Evolutionary conservation across 2,888 invertebrate genomes (phyloP).

Genomic region (Heliothis peltigera): DNA sequence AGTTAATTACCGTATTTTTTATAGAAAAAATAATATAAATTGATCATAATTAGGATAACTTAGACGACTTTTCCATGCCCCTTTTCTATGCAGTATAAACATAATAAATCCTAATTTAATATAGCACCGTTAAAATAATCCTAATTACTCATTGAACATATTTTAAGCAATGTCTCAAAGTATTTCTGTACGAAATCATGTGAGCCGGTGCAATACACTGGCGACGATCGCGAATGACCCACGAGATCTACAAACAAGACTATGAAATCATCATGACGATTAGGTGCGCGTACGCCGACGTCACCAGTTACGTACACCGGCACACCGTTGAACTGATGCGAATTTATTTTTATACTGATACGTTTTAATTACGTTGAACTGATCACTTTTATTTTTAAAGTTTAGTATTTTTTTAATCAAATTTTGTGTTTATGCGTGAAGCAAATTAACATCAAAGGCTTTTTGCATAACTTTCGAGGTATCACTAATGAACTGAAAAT

Average conservation of each 20-base stretch:
- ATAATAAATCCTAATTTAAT: background rate
- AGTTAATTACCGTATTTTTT: too few relatives aligned
- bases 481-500: too few relatives aligned
- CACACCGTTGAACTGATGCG: constrained; percentile 31
- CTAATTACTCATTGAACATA: background rate
- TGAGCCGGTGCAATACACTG: constrained; percentile 11
- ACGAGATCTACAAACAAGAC: constrained; percentile 8
- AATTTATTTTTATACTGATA: constrained; percentile 43
- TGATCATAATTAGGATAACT: background rate
- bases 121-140: background rate
- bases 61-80: too few relatives aligned
- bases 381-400: background rate
- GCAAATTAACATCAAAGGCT: too few relatives aligned
- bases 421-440: background rate
- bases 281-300: constrained; percentile 29
- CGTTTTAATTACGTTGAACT: background rate
- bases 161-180: background rate
- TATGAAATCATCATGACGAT: constrained; percentile 47
- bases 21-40: background rate
- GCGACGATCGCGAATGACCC: background rate
- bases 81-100: constrained; percentile 2
- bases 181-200: constrained; percentile 23
- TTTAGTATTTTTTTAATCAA: background rate
- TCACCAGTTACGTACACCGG: constrained; percentile 35
- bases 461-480: too few relatives aligned